Evolutionary conservation across 2,888 invertebrate genomes (phyloP), one percentile per base, ranked within the genome.

Genomic region (Arrhopalites spinosus): DNA sequence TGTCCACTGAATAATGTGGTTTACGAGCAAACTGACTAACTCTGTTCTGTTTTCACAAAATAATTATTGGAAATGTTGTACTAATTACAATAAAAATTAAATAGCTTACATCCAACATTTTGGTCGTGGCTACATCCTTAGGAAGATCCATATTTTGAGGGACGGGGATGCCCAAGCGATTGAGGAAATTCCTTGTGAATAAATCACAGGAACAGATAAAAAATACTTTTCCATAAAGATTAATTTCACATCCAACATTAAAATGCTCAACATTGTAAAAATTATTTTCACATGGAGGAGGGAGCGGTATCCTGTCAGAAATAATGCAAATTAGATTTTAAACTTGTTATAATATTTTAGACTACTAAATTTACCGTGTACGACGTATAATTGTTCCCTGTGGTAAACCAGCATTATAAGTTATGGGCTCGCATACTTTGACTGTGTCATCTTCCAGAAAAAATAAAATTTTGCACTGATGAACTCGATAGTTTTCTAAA

Each of bases 371-470:
- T 11, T 45, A 45, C 45, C 45, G 7, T 85, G 95, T 95, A 0
- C 96, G 90, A 80, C 90, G 89, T 53, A 96, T 91, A 79, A 96
- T 85, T 25, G 92, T 90, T 43, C 94, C 93, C 92, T 82, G 82
- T n/a, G 80, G 80, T 27, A 94, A 88, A 3, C 95, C 95, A 83
- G 94, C 93, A 84, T 96, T 96, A 72, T 90, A 89, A 11, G 92
- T 89, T 83, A 89, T 89, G 0, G 94, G 94, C 84, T 96, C 96
- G 73, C 89, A 85, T 2, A 96, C 92, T 87, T 95, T 94, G 81
- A 96, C 91, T 0, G 96, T 95, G 20, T 94, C 95, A 86, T 97
- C 96, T 86, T 96, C 96, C 61, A 96, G 88, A 83, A 91, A 96
- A 84, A 93, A 96, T 81, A 90, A 92, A 74, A 96, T 92, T 81